A percentile compares a stretch with the other conserved stretches of the same genome.
These are phyloP conservation scores for Pollenia labialis DNA, from an alignment of 2,888 invertebrate genomes.

Conservation along the genomic window DNA sequence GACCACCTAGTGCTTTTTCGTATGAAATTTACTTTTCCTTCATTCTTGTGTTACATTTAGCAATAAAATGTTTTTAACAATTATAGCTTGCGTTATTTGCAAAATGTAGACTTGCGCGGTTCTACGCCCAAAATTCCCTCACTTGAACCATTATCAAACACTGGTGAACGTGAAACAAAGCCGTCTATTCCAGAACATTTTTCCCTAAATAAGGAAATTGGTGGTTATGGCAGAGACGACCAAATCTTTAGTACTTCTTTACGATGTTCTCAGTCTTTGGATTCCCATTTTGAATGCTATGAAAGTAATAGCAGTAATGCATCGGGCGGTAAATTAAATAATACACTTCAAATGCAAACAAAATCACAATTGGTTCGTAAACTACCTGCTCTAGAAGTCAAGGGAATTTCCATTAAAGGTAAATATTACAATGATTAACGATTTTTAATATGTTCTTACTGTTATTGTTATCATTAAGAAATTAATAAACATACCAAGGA, in stretches of 20 bases:
- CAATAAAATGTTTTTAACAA: slow-evolving; percentile 3
- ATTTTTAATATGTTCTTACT: not conserved
- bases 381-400: slow-evolving; percentile 74
- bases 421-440: not conserved
- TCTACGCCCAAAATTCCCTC: slow-evolving; percentile 81
- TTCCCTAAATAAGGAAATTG: slow-evolving; percentile 23
- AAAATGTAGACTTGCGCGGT: slow-evolving; percentile 83
- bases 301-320: slow-evolving; percentile 57
- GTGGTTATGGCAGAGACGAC: not conserved
- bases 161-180: slow-evolving; percentile 58
- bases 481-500: slow-evolving; percentile 22
- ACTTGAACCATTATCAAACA: slow-evolving; percentile 80
- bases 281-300: slow-evolving; percentile 72
- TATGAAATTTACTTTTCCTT: slow-evolving; percentile 79
- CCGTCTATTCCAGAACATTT: slow-evolving; percentile 5
- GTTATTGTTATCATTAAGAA: slow-evolving; percentile 19
- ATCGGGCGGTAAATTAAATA: slow-evolving; percentile 41
- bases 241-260: slow-evolving; percentile 13
- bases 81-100: slow-evolving; percentile 88
- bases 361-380: slow-evolving; percentile 72
- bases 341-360: slow-evolving; percentile 52
- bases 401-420: slow-evolving; percentile 68
- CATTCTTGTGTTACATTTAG: not conserved
- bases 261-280: slow-evolving; percentile 76
- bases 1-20: slow-evolving; percentile 92